Percentiles rank a stretch among this genome's conserved stretches.
These are phyloP conservation scores for Rhopalosiphum maidis DNA, from an alignment of 1,140 invertebrate genomes.

Conservation along the genomic window DNA sequence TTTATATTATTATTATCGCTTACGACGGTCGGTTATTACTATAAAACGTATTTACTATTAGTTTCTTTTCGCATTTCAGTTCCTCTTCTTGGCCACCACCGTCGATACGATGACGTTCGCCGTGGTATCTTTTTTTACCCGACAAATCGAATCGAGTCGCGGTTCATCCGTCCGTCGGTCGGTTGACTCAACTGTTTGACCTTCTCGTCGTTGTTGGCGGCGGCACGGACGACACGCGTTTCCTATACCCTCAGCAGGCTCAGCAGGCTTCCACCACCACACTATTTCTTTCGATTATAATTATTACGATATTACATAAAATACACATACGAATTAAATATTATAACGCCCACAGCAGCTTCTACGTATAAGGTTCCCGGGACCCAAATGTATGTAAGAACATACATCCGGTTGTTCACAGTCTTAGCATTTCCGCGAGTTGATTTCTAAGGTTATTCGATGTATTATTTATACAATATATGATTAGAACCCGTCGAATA, in stretches of 20 bases:
- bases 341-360: background rate
- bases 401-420: constrained; percentile 19
- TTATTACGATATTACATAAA: background rate
- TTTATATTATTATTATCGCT: too few species aligned
- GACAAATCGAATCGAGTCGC: background rate
- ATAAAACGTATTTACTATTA: background rate
- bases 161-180: background rate
- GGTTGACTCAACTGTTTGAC: background rate
- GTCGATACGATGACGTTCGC: background rate
- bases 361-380: background rate
- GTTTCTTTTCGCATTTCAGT: background rate
- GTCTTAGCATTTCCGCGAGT: background rate
- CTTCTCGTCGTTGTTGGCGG: background rate
- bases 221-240: background rate
- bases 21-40: background rate
- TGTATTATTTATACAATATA: background rate
- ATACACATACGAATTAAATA: background rate
- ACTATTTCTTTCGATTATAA: background rate
- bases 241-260: background rate
- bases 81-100: background rate
- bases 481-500: background rate
- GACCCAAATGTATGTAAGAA: background rate
- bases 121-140: background rate
- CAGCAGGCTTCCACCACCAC: background rate
- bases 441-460: background rate